Base-by-base conservation (phyloP, 2,797 vertebrate genomes). In the Eleutherodactylus coqui region DNA sequence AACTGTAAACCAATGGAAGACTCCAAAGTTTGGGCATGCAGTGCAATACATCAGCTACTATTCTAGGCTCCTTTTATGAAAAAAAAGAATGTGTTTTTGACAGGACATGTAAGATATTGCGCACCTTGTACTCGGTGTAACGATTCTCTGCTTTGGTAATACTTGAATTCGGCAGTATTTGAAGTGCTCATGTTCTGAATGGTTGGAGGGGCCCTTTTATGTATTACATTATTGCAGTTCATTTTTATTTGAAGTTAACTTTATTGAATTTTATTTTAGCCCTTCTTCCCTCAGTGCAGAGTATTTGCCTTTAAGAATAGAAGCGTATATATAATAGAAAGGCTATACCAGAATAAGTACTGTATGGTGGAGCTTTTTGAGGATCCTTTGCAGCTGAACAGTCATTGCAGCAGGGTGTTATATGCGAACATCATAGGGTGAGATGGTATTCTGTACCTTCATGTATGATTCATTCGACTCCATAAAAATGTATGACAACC, bases 391-490 rank as follows among this genome's bases (percentile, higher is more conserved):
- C 49, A 73, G 69, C 67, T 10, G 32, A 55, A 24, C 32, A 51
- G 62, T 82, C 36, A 53, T 70, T 70, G 64, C 79, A 70, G 79
- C 49, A 27, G 69, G 70, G 51, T 53, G 49, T 55, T 83, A 73
- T 75, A 58, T 53, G 70, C 47, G 60, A 72, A 83, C 81, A 83
- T 83, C 81, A 83, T 60, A n/a, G 32, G 47, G 64, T 24, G 67
- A 69, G 79, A 38, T 53, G 78, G 49, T 73, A 58, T 51, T 82
- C 38, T 72, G 69, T 72, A 75, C 81, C 81, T 41, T 69, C 81
- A 83, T 83, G 69, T 83, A 83, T 73, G 81, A 83, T 83, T 83
- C 69, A 83, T 83, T 73, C 16, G 19, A 5, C 27, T 75, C 81
- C 51, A 73, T 75, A 75, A 83, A 83, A 83, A 73, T 58, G 81